phyloP scores from a whole-genome alignment of 2,113 vertebrate species.

The Mus spicilegus region DNA sequence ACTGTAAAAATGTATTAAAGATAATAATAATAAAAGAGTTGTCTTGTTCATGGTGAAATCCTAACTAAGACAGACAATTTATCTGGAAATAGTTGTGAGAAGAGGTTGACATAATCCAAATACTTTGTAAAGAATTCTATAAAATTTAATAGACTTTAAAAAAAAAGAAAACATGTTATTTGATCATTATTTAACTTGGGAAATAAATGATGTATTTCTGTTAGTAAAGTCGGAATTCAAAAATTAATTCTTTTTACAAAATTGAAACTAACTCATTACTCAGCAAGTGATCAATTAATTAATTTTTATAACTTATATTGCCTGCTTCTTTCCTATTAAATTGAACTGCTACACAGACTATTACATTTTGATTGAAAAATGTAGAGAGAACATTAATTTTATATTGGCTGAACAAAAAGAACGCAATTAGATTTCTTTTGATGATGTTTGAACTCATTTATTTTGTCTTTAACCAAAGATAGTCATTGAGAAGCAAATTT shows the following conservation, averaged over 20 bases:
- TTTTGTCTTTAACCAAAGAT: not conserved
- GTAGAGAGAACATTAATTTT: constrained; percentile 67
- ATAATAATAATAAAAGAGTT: too few species aligned
- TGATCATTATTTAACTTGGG: not conserved
- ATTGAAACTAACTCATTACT: not conserved
- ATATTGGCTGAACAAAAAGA: constrained; percentile 52
- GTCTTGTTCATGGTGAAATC: too few species aligned
- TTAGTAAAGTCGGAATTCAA: not conserved
- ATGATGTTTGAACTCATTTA: constrained; percentile 53
- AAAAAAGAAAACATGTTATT: not conserved
- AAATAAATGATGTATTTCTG: constrained; percentile 1
- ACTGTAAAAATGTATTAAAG: too few species aligned
- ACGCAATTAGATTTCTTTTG: constrained; percentile 29
- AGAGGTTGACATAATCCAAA: not conserved
- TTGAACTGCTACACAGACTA: constrained; percentile 42
- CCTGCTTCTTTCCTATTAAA: constrained; percentile 73
- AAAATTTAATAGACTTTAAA: not conserved
- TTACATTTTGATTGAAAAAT: constrained; percentile 57
- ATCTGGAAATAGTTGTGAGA: too few species aligned
- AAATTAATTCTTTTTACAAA: not conserved
- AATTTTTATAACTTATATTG: constrained; percentile 49
- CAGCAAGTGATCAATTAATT: not conserved
- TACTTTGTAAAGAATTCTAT: not conserved
- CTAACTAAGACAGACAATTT: too few species aligned
- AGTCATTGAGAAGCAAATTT: constrained; percentile 11